Percentiles rank a stretch among this genome's conserved stretches.
phyloP scores from a whole-genome alignment of 2,113 vertebrate genomes.

The Eclectus roratus region DNA sequence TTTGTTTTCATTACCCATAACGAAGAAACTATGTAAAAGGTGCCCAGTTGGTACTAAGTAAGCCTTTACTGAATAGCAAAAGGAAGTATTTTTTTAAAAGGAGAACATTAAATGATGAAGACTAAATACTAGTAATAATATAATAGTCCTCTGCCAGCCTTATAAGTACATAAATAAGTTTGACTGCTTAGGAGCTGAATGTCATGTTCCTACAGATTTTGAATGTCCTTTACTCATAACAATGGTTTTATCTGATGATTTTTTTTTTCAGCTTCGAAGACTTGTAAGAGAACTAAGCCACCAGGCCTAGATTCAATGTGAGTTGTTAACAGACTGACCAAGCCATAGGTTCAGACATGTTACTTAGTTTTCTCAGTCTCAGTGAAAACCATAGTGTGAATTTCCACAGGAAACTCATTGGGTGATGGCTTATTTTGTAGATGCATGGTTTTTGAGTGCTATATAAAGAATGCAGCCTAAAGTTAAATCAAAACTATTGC shows the following conservation, averaged over 20 bases:
- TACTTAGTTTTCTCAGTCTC: not conserved
- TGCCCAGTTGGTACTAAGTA: not conserved
- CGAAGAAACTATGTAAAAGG: not conserved
- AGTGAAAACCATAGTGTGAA: not conserved
- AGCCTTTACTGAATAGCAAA: not conserved
- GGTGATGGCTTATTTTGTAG: not conserved
- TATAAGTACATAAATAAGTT: not conserved
- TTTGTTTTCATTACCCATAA: not conserved
- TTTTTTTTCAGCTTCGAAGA: not conserved
- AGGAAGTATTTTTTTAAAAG: not conserved
- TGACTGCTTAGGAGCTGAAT: not conserved
- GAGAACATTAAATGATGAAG: not conserved
- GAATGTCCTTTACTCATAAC: not conserved
- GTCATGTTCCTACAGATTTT: not conserved
- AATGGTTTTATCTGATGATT: not conserved
- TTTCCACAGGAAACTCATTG: not conserved
- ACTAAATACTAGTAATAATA: not conserved
- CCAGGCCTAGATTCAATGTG: not conserved
- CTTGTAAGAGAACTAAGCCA: not conserved
- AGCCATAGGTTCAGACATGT: not conserved
- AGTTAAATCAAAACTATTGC: not conserved
- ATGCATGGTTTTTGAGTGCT: not conserved
- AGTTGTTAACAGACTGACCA: not conserved
- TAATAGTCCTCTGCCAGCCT: not conserved
- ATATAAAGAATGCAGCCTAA: not conserved